Conservation (phyloP, 2,797 vertebrate genomes). For the Amazonetta brasiliensis region DNA sequence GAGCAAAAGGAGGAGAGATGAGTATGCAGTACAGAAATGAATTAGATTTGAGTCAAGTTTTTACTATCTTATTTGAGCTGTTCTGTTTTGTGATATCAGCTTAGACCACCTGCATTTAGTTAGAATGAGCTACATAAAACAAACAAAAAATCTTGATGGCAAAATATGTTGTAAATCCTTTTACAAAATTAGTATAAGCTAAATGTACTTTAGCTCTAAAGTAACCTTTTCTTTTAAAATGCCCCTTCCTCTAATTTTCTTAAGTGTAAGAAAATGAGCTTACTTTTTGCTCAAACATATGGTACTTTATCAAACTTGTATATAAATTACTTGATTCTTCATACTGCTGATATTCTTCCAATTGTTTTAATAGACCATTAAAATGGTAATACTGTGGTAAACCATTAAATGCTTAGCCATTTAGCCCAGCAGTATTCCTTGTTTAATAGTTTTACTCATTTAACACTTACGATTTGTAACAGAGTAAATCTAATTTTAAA, state of each 20-base stretch:
- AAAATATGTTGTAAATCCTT: not conserved
- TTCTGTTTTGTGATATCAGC: not conserved
- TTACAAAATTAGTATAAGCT: not conserved
- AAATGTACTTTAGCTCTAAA: not conserved
- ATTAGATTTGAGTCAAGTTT: not conserved
- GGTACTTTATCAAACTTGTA: conserved; percentile 75
- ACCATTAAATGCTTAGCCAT: conserved; percentile 78
- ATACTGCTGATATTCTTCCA: conserved; percentile 73
- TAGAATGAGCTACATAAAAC: not conserved
- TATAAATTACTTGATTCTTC: conserved; percentile 77
- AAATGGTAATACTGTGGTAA: conserved; percentile 79
- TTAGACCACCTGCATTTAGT: not conserved
- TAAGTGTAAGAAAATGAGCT: conserved; percentile 16
- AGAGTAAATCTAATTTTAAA: conserved; percentile 81
- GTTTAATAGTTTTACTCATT: conserved; percentile 81
- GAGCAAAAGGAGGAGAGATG: not conserved
- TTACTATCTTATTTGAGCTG: not conserved
- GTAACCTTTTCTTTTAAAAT: not conserved
- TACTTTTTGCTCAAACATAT: conserved; percentile 32
- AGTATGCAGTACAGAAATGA: not conserved
- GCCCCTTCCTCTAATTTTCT: conserved; percentile 21
- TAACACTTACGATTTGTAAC: conserved; percentile 78
- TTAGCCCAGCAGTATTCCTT: conserved; percentile 80
- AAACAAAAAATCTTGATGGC: not conserved
- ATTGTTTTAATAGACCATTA: conserved; percentile 80